Percentiles rank a stretch among this genome's conserved stretches.
These are phyloP conservation scores for Myrmecobius fasciatus DNA, from an alignment of 2,113 vertebrate species.

Conservation along the genomic window DNA sequence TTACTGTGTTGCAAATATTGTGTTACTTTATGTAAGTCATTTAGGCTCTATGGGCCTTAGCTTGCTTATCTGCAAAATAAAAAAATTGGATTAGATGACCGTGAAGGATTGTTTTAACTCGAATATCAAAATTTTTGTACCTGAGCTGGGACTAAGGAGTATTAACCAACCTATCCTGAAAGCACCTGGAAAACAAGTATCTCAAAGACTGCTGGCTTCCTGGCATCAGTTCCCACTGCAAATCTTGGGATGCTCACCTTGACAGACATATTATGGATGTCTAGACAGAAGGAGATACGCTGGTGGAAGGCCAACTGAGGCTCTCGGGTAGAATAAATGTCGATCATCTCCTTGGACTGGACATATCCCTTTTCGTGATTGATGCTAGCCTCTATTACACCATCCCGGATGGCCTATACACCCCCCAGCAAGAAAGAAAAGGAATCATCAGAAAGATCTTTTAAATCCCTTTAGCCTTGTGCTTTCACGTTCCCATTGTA, in stretches of 20 bases:
- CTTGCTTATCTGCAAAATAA: not conserved
- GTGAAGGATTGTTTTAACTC: not conserved
- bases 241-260: slow-evolving; percentile 85
- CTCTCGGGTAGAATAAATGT: slow-evolving; percentile 97
- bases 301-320: slow-evolving; percentile 98
- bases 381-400: slow-evolving; percentile 98
- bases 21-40: not conserved
- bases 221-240: not conserved
- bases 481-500: not conserved
- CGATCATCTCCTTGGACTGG: slow-evolving; percentile 97
- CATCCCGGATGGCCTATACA: slow-evolving; percentile 94
- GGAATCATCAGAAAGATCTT: slow-evolving; percentile 3
- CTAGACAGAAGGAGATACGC: slow-evolving; percentile 98
- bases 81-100: not conserved
- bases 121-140: too few species aligned
- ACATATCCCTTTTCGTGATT: slow-evolving; percentile 98
- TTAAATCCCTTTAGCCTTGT: not conserved
- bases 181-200: not conserved
- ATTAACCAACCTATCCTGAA: not conserved
- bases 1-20: not conserved
- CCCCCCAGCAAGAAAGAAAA: slow-evolving; percentile 1
- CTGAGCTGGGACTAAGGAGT: not conserved
- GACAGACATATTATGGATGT: slow-evolving; percentile 99
- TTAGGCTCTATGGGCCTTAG: not conserved
- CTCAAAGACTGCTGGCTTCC: not conserved